Evolutionary conservation across 2,888 invertebrate species (phyloP).

Genomic region (Tetramorium bicarinatum): DNA sequence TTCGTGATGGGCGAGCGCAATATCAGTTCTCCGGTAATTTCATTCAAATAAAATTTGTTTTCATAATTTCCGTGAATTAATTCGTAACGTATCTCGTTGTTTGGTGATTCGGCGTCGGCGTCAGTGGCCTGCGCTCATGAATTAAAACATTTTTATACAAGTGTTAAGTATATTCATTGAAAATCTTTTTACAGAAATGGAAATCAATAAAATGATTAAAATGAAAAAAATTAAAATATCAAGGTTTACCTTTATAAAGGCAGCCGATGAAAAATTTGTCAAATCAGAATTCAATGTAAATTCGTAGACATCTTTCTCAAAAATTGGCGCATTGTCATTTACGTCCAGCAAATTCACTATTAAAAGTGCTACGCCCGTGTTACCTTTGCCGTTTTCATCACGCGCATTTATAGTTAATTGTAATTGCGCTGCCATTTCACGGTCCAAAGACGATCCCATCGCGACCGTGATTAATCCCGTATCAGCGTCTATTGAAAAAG

Average conservation of each 20-base stretch:
- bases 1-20: constrained; percentile 87
- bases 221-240: background rate
- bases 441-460: constrained; percentile 92
- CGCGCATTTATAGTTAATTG: constrained; percentile 94
- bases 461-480: constrained; percentile 94
- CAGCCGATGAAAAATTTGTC: constrained; percentile 92
- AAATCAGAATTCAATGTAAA: constrained; percentile 92
- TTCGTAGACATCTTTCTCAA: constrained; percentile 93
- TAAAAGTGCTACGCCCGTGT: constrained; percentile 91
- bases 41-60: constrained; percentile 92
- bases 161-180: background rate
- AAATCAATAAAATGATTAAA: background rate
- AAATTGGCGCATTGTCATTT: constrained; percentile 95
- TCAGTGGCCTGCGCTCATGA: constrained; percentile 89
- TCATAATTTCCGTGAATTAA: constrained; percentile 92
- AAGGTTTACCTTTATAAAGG: constrained; percentile 89
- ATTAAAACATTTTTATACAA: background rate
- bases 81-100: constrained; percentile 95
- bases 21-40: constrained; percentile 92
- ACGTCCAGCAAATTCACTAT: constrained; percentile 92
- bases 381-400: constrained; percentile 94
- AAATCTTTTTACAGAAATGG: constrained; percentile 4
- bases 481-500: constrained; percentile 92
- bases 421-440: constrained; percentile 92
- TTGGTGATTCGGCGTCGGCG: constrained; percentile 93